Percentiles rank a stretch among this genome's conserved stretches.
phyloP scores from a whole-genome alignment of 1,140 invertebrate species.

The Neotoxoptera formosana region DNA sequence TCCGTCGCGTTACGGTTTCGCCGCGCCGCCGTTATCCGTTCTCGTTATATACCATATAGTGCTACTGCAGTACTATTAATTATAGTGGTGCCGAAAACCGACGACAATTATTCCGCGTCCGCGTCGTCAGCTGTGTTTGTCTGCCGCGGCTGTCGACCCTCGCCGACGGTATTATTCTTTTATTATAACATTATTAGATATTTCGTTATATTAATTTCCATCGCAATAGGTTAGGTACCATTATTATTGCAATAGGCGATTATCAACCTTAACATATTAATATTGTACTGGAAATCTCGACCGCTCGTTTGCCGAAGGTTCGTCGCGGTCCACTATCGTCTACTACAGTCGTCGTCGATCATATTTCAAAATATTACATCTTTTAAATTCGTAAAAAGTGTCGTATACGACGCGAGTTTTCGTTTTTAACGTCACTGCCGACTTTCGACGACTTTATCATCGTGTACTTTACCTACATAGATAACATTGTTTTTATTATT shows the following conservation, averaged over 20 bases:
- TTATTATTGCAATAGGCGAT: not conserved
- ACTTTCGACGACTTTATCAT: not conserved
- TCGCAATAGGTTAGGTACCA: no score
- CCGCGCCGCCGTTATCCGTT: not conserved
- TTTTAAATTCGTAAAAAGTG: not conserved
- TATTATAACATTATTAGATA: no score
- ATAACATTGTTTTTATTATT: not conserved
- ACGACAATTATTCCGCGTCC: not conserved
- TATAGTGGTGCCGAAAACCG: not conserved
- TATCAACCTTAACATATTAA: not conserved
- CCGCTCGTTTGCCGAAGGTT: not conserved
- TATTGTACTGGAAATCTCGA: not conserved
- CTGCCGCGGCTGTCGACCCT: not conserved
- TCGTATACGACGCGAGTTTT: not conserved
- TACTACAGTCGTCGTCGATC: no score
- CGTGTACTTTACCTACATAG: not conserved
- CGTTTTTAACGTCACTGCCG: not conserved
- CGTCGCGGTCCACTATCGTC: not conserved
- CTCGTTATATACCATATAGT: no score
- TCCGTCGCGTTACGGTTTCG: not conserved
- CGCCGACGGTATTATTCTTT: not conserved
- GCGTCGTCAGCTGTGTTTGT: not conserved
- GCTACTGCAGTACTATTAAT: no score
- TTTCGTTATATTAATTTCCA: no score
- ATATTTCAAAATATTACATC: no score